Conservation (phyloP, 1,140 invertebrate genomes). For the Micrasema minimum region DNA sequence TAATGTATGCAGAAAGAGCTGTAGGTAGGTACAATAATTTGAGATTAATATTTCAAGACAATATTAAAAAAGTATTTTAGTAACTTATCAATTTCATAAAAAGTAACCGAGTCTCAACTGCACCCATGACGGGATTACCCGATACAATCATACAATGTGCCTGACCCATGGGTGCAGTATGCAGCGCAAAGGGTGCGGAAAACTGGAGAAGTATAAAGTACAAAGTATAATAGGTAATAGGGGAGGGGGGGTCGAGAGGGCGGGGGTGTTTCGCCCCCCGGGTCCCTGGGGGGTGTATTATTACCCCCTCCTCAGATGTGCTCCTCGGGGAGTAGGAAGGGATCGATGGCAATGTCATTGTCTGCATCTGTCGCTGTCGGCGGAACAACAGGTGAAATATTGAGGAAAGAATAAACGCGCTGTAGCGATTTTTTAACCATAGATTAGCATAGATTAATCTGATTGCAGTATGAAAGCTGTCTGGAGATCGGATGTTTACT, state of each 20-base stretch:
- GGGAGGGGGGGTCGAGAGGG: neutral
- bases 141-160: slow-evolving; percentile 42
- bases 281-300: slow-evolving; percentile 10
- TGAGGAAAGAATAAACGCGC: too few relatives aligned
- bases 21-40: too few relatives aligned
- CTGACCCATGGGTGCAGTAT: slow-evolving; percentile 27
- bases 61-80: too few relatives aligned
- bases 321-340: slow-evolving; percentile 2
- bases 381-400: slow-evolving; percentile 21
- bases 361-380: slow-evolving; percentile 9
- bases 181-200: neutral
- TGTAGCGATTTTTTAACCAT: too few relatives aligned
- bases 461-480: too few relatives aligned
- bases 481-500: too few relatives aligned
- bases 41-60: too few relatives aligned
- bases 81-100: too few relatives aligned
- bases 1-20: too few relatives aligned
- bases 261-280: neutral
- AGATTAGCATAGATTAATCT: too few relatives aligned
- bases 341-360: slow-evolving; percentile 10
- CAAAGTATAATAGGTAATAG: slow-evolving; percentile 1
- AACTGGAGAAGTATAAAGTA: too few relatives aligned
- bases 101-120: too few relatives aligned
- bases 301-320: slow-evolving; percentile 13
- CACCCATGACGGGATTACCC: slow-evolving; percentile 35